Percentiles rank a stretch among this genome's conserved stretches.
Conservation (phyloP, 2,797 vertebrate genomes). For the Pagetopsis macropterus region DNA sequence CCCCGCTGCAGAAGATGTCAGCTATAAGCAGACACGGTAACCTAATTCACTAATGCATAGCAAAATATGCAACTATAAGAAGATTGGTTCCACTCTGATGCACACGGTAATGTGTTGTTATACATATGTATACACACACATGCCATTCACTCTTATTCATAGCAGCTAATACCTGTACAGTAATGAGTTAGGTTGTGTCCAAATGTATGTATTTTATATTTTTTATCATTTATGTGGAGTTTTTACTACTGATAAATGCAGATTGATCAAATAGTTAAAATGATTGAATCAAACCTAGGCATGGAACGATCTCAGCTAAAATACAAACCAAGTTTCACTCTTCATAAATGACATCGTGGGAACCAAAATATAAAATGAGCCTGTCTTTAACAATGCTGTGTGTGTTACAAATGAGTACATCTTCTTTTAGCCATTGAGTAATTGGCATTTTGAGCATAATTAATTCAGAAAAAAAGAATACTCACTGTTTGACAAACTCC, state of each 20-base stretch:
- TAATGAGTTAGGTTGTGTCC: neutral
- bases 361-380: neutral
- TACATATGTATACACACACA: conserved; percentile 33
- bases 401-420: too few species aligned
- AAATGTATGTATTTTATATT: neutral
- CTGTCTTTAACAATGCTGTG: too few species aligned
- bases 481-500: neutral
- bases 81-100: conserved; percentile 39
- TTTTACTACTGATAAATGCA: too few species aligned
- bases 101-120: conserved; percentile 27
- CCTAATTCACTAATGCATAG: conserved; percentile 50
- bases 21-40: conserved; percentile 25
- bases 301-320: neutral
- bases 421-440: too few species aligned
- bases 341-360: neutral
- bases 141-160: neutral
- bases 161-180: neutral
- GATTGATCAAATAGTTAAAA: neutral
- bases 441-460: neutral
- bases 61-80: conserved; percentile 50
- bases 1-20: conserved; percentile 15
- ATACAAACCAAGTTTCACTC: neutral
- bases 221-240: too few species aligned
- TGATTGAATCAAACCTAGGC: neutral
- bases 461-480: conserved; percentile 1